Evolutionary conservation across 2,888 invertebrate genomes (phyloP).

Genomic region (Lottia scabra): DNA sequence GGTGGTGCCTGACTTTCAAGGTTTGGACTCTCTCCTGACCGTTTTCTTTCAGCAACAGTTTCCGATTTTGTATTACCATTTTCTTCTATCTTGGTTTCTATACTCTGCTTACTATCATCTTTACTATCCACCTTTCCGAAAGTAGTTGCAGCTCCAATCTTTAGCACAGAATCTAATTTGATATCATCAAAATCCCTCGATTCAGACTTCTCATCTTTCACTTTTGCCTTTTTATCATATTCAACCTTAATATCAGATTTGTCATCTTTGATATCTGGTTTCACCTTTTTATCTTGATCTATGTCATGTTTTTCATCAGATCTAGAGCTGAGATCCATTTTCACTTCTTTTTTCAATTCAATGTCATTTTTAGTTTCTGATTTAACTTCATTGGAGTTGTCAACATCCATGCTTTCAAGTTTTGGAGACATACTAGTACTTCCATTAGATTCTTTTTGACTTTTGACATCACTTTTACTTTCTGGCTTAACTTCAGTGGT

Average conservation of each 20-base stretch:
- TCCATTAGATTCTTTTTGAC: too few species aligned
- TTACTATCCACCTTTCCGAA: background rate
- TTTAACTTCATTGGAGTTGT: too few species aligned
- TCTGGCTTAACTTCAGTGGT: background rate
- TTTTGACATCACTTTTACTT: background rate
- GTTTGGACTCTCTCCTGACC: constrained; percentile 1
- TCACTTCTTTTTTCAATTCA: too few species aligned
- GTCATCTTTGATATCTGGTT: constrained; percentile 8
- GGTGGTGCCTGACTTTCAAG: constrained; percentile 40
- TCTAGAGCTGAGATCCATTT: too few species aligned
- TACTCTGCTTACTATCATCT: background rate
- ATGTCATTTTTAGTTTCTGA: too few species aligned
- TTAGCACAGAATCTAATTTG: too few species aligned
- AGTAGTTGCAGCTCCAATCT: too few species aligned
- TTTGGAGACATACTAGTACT: too few species aligned
- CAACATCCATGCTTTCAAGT: too few species aligned
- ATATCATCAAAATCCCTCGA: too few species aligned
- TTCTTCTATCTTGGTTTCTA: background rate
- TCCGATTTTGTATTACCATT: background rate
- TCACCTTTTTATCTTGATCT: constrained; percentile 1
- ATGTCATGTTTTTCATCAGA: background rate
- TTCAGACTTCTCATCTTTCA: too few species aligned
- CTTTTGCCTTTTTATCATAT: background rate
- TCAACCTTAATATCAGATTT: constrained; percentile 2
- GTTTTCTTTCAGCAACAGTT: constrained; percentile 3